Percentiles rank a stretch among this genome's conserved stretches.
These are phyloP conservation scores for Dyspetes luteomarginatus DNA, from an alignment of 2,888 invertebrate species.

Conservation along the genomic window DNA sequence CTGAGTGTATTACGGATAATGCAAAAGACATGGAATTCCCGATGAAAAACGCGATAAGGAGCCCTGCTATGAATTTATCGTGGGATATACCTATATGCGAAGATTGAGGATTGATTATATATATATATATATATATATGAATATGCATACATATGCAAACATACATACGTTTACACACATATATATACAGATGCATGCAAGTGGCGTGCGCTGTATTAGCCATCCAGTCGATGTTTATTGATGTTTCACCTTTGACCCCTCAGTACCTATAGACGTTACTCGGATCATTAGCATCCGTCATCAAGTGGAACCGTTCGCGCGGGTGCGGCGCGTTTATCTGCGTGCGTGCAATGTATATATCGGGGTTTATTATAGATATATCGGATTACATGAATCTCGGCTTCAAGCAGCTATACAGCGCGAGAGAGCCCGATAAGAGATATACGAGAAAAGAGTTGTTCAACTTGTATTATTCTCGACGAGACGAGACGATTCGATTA, in stretches of 20 bases:
- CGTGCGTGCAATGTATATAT: slow-evolving; percentile 20
- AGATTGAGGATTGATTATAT: too few species aligned
- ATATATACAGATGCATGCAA: slow-evolving; percentile 33
- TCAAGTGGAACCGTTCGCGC: slow-evolving; percentile 59
- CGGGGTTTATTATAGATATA: slow-evolving; percentile 40
- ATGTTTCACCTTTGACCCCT: slow-evolving; percentile 11
- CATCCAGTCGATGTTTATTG: slow-evolving; percentile 61
- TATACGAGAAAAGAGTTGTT: slow-evolving; percentile 19
- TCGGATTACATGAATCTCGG: slow-evolving; percentile 40
- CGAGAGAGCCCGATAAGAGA: slow-evolving; percentile 17
- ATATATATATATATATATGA: slow-evolving; percentile 13
- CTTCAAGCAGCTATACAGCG: not conserved
- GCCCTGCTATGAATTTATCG: slow-evolving; percentile 19
- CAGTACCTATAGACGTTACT: slow-evolving; percentile 37
- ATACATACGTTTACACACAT: slow-evolving; percentile 16
- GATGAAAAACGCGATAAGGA: slow-evolving; percentile 64
- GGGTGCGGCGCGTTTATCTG: slow-evolving; percentile 17
- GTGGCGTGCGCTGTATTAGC: slow-evolving; percentile 49
- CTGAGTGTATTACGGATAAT: slow-evolving; percentile 45
- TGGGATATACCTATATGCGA: slow-evolving; percentile 1
- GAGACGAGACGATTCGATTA: slow-evolving; percentile 32
- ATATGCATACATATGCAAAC: slow-evolving; percentile 27
- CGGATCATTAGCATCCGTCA: slow-evolving; percentile 67
- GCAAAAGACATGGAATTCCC: slow-evolving; percentile 51
- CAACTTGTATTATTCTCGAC: slow-evolving; percentile 7